Conservation (phyloP, 2,888 invertebrate genomes). For the Ferdinandea cuprea region DNA sequence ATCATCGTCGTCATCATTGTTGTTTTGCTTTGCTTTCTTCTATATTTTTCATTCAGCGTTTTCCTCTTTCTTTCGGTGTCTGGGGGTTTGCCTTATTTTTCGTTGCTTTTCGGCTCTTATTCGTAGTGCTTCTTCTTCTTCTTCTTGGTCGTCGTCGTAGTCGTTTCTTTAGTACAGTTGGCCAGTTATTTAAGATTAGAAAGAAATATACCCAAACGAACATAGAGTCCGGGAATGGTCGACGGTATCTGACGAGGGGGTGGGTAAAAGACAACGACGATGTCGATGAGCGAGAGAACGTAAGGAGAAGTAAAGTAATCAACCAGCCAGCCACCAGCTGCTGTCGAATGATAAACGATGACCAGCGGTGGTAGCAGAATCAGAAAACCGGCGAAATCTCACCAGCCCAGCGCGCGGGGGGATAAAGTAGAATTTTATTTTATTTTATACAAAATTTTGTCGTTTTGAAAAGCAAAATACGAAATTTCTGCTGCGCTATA, state of each 20-base stretch:
- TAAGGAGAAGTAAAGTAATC: conserved; percentile 30
- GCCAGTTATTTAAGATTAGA: conserved; percentile 72
- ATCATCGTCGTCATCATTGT: conserved; percentile 41
- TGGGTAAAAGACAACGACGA: conserved; percentile 18
- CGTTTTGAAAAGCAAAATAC: conserved; percentile 14
- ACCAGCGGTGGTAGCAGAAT: conserved; percentile 12
- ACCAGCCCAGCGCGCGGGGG: conserved; percentile 33
- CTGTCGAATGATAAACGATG: conserved; percentile 58
- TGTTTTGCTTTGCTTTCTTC: conserved; percentile 51
- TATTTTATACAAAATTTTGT: conserved; percentile 40
- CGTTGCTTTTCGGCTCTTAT: conserved; percentile 53
- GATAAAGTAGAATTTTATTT: conserved; percentile 37
- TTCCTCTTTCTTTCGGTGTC: conserved; percentile 40
- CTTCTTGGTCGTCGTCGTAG: conserved; percentile 28
- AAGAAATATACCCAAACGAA: conserved; percentile 50
- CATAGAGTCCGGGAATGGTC: conserved; percentile 22
- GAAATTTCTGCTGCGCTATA: conserved; percentile 28
- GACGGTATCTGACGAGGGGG: conserved; percentile 1
- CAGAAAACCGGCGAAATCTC: conserved; percentile 28
- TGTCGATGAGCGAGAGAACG: conserved; percentile 7
- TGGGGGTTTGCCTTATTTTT: conserved; percentile 52
- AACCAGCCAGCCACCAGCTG: conserved; percentile 46
- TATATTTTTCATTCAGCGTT: conserved; percentile 24
- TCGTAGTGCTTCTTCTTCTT: conserved; percentile 65
- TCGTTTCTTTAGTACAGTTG: conserved; percentile 70